Conservation (phyloP, 2,797 vertebrate species). For the Triplophysa yarkandensis region DNA sequence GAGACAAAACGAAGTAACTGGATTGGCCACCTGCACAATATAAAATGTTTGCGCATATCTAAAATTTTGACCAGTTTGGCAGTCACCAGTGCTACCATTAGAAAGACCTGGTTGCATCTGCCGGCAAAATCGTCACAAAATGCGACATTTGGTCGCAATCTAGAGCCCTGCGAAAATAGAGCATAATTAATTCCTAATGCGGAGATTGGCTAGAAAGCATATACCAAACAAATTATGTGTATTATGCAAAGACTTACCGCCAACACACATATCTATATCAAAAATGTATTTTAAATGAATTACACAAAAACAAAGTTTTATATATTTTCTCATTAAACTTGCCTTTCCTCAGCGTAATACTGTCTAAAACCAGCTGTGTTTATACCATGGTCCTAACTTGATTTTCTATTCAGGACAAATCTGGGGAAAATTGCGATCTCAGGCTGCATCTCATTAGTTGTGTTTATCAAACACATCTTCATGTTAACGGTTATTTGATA, state of each 20-base stretch:
- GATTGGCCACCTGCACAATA: too few relatives aligned
- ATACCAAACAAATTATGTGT: not conserved
- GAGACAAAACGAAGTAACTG: too few relatives aligned
- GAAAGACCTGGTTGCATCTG: too few relatives aligned
- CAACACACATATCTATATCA: not conserved
- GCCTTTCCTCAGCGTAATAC: not conserved
- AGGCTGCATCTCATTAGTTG: conserved; percentile 44
- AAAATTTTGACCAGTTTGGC: too few relatives aligned
- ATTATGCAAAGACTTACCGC: not conserved
- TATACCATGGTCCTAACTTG: conserved; percentile 11
- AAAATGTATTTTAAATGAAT: not conserved
- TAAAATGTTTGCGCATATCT: too few relatives aligned
- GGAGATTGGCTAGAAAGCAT: too few relatives aligned
- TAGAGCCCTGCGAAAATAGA: too few relatives aligned
- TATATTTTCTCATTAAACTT: not conserved
- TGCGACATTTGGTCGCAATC: too few relatives aligned
- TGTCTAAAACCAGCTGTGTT: conserved; percentile 16
- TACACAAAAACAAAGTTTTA: not conserved
- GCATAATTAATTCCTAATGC: too few relatives aligned
- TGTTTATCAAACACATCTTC: conserved; percentile 41
- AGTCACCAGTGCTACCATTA: too few relatives aligned
- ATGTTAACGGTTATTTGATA: conserved; percentile 33
- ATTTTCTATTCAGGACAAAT: conserved; percentile 30
- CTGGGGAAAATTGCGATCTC: conserved; percentile 19
- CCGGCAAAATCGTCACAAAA: too few relatives aligned